Base-by-base conservation (phyloP, 1,140 invertebrate species). In the Pentalonia nigronervosa region DNA sequence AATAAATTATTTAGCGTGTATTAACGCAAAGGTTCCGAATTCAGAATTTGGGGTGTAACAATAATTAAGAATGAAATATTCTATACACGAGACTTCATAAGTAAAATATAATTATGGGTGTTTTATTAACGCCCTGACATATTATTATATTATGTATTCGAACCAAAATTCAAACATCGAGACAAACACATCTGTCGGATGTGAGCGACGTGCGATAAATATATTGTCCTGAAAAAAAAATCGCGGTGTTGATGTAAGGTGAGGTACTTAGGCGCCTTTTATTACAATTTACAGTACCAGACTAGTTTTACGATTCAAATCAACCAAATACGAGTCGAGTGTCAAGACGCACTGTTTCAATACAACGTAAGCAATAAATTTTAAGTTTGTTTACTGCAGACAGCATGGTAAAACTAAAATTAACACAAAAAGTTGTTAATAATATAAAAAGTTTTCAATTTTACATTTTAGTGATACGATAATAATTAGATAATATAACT, bases 31-130 rank as follows among this genome's bases (percentile, higher is more conserved):
- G 81, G 34, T 84, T 84, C 7, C 8, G 20, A 7, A 23, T 84
- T 84, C 83, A 45, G 83, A 41, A 25, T 84, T 84, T 11, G 4
- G 41, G 20, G 41, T 84, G 83, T 84, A 41, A 25, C 9, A 84
- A 41, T 84, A 45, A 84, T 25, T 84, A 84, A 84, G 45, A 84
- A 84, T 84, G 36, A 84, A 84, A 84, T 84, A 84, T 14, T 84
- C 83, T 8, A 45, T 23, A 84, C 21, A 25, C 76, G 36, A 45
- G 3, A 45, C 21, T 84, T 84, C 11, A 84, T 41, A 14, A 41
- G 23, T 41, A 84, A 84, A 84, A 25, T 84, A 0, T 41, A 41
- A 84, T 41, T 25, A 41, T 30, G 7, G 41, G 21, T 83, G 7
- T 83, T 36, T 83, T 83, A 76, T 76, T 4, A 76, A 76, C 60